phyloP scores from a whole-genome alignment of 2,113 vertebrate species.

The Oophaga pumilio region DNA sequence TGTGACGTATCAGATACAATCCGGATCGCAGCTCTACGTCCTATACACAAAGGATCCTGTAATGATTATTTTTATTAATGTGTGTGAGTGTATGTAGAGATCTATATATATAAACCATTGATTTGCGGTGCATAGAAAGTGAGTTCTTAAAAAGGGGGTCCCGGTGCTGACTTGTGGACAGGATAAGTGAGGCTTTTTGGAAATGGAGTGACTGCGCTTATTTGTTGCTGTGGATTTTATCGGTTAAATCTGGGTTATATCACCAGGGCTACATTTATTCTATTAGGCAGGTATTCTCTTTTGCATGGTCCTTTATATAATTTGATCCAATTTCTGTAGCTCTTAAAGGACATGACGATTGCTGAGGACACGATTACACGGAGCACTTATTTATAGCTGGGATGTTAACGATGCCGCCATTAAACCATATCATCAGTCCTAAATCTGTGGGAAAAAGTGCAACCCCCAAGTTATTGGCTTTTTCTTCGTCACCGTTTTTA shows the following conservation, averaged over 20 bases:
- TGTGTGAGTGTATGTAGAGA: slow-evolving; percentile 5
- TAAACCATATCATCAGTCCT: slow-evolving; percentile 79
- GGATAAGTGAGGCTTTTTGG: neutral
- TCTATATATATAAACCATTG: neutral
- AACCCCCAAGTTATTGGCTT: neutral
- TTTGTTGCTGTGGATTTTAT: neutral
- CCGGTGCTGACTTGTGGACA: neutral
- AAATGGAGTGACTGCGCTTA: neutral
- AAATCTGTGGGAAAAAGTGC: neutral
- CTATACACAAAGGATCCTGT: neutral
- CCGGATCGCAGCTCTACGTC: neutral
- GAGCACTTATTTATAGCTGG: neutral
- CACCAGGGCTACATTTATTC: neutral
- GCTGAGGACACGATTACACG: neutral
- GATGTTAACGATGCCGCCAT: slow-evolving; percentile 57
- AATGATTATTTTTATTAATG: neutral
- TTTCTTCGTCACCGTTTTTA: too few species aligned
- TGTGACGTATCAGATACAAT: slow-evolving; percentile 11
- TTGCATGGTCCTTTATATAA: neutral
- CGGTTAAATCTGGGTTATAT: neutral
- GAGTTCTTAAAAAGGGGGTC: neutral
- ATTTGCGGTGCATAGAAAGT: neutral
- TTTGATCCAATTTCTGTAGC: neutral
- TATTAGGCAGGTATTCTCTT: neutral
- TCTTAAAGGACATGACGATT: neutral